phyloP scores from a whole-genome alignment of 1,140 invertebrate species.

The Conus betulinus region DNA sequence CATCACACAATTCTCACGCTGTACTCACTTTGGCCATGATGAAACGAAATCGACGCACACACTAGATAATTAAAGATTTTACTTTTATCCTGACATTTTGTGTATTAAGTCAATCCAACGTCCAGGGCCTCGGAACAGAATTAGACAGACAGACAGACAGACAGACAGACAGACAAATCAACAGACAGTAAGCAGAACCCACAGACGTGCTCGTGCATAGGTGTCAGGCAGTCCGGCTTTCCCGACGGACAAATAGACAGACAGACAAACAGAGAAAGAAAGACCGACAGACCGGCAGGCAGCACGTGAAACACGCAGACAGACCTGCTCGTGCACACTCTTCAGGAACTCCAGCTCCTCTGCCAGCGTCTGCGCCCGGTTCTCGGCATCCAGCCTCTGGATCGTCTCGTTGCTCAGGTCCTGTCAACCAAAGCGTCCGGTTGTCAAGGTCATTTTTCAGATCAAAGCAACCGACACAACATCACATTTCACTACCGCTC shows the following conservation, averaged over 20 bases:
- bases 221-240: too few species aligned
- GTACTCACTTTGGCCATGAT: too few species aligned
- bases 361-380: constrained; percentile 77
- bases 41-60: too few species aligned
- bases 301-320: neutral
- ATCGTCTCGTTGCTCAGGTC: constrained; percentile 76
- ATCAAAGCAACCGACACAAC: too few species aligned
- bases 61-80: too few species aligned
- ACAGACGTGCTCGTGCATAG: neutral
- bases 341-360: constrained; percentile 76
- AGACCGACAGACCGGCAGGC: neutral
- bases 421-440: constrained; percentile 52
- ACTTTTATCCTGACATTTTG: too few species aligned
- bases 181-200: neutral
- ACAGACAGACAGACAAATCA: neutral
- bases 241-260: neutral
- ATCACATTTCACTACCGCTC: too few species aligned
- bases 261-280: neutral
- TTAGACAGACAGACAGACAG: neutral
- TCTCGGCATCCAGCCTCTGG: constrained; percentile 73
- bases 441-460: neutral
- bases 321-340: constrained; percentile 73
- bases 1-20: too few species aligned
- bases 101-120: too few species aligned
- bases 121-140: too few species aligned